Evolutionary conservation across 2,113 vertebrate genomes (phyloP).

Genomic region (Nanger granti): DNA sequence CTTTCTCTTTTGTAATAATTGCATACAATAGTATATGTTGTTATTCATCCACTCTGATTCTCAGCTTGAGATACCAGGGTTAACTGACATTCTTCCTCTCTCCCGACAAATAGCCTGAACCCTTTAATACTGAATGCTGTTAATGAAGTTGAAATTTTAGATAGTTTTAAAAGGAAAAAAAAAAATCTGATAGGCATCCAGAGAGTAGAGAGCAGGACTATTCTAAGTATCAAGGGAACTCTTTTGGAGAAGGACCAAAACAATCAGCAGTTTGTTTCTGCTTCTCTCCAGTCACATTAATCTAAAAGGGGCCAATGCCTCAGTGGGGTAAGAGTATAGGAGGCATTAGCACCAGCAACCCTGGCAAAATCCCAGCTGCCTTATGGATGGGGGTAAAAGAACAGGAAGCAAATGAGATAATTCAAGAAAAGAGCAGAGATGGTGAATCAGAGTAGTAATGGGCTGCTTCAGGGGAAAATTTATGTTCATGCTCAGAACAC

Average conservation of each 20-base stretch:
- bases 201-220: not conserved
- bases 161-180: not conserved
- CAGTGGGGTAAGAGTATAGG: not conserved
- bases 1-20: not conserved
- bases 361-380: not conserved
- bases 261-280: slow-evolving; percentile 9
- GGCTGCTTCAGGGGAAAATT: not conserved
- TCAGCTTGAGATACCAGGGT: not conserved
- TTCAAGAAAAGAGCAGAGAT: slow-evolving; percentile 15
- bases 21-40: not conserved
- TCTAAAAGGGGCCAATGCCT: not conserved
- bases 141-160: slow-evolving; percentile 20
- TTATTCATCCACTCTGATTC: not conserved
- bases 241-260: not conserved
- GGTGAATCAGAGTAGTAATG: not conserved
- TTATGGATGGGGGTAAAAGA: not conserved
- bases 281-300: not conserved
- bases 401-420: slow-evolving; percentile 27
- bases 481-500: slow-evolving; percentile 8
- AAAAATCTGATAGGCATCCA: not conserved
- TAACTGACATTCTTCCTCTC: slow-evolving; percentile 10
- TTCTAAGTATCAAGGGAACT: not conserved
- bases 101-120: not conserved
- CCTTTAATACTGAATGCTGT: not conserved
- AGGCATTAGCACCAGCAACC: not conserved